A percentile compares a stretch with the other conserved stretches of the same genome.
These are phyloP conservation scores for Phacellophora camtschatica DNA, from an alignment of 30 jellyfish, hydroid and myxozoan genomes.

Conservation along the genomic window DNA sequence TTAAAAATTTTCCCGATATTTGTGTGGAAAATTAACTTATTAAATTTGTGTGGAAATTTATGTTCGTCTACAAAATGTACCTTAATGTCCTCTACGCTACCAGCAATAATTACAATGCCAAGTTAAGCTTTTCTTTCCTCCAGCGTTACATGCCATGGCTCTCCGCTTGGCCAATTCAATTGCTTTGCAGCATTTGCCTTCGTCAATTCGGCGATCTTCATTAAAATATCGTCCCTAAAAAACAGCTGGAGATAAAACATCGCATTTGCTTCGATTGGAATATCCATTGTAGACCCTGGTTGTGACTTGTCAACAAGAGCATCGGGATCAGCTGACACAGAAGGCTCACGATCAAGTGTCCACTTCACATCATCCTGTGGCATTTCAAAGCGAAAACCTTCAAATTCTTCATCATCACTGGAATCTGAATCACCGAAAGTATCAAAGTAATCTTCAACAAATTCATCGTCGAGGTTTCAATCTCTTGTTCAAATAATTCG, in stretches of 20 bases:
- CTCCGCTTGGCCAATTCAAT: neutral
- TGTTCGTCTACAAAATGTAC: too few relatives aligned
- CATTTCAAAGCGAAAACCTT: slow-evolving; percentile 26
- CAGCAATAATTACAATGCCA: slow-evolving; percentile 32
- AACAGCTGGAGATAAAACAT: neutral
- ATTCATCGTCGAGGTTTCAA: neutral
- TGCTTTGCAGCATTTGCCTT: neutral
- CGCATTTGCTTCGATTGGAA: neutral
- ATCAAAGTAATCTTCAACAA: neutral
- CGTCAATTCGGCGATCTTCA: slow-evolving; percentile 4
- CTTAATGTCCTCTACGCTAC: too few relatives aligned
- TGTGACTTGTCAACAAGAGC: neutral
- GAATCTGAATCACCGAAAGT: slow-evolving; percentile 12
- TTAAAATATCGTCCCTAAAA: neutral
- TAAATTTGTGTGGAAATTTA: neutral
- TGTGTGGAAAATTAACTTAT: slow-evolving; percentile 5
- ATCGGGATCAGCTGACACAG: slow-evolving; percentile 35
- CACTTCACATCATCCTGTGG: slow-evolving; percentile 13
- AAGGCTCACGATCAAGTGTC: slow-evolving; percentile 10
- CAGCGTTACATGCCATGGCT: slow-evolving; percentile 20
- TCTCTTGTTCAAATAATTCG: neutral
- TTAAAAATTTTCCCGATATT: neutral
- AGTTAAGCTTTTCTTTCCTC: slow-evolving; percentile 21
- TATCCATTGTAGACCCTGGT: slow-evolving; percentile 7
- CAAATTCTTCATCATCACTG: neutral